Evolutionary conservation across 53 echinoderm and acorn worm species (phyloP), one percentile per base, ranked within the genome.

Genomic region (Hippasteria phrygiana): DNA sequence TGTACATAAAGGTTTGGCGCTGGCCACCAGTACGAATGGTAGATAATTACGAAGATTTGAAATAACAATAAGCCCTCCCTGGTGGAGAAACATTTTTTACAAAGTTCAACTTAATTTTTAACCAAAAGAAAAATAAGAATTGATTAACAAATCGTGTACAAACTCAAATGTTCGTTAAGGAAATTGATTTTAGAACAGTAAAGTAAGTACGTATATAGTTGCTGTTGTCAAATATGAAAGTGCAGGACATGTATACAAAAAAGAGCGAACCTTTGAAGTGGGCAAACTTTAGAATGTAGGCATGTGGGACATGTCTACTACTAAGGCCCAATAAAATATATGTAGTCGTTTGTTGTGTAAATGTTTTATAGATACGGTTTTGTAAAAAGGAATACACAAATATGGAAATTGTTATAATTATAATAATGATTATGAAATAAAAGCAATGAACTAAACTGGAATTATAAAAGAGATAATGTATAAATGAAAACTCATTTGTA

Each of bases 1-100:
- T 66, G 67, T 66, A 66, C 67, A 66, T 66, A 66, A 66, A 11
- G 67, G 35, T 66, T 66, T 36, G 67, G 67, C 67, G 34, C 67
- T 35, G 67, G 67, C 67, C 67, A 66, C 67, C 9, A 47, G 7
- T 13, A 63, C 33, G 8, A 34, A 26, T 66, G 42, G 22, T 17
- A 72, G 34, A 24, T 72, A 2, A 20, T 20, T 14, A 2, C 3
- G 71, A 13, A 40, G 17, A 72, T 14, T 39, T 72, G 37, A 38
- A 72, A 72, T 72, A 35, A 72, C 13, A 40, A 41, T 0, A 31
- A 34, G 1, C 41, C 18, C 72, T 72, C 72, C 72, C 72, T 72
- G 72, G 72, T 42, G 72, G 72, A 72, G 72, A 20, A 2, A 14
- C 13, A 13, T 40, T 16, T 59, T 72, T 42, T 72, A 20, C 41